Base-by-base conservation (phyloP, 2,888 invertebrate species). In the Caenorhabditis plicata region DNA sequence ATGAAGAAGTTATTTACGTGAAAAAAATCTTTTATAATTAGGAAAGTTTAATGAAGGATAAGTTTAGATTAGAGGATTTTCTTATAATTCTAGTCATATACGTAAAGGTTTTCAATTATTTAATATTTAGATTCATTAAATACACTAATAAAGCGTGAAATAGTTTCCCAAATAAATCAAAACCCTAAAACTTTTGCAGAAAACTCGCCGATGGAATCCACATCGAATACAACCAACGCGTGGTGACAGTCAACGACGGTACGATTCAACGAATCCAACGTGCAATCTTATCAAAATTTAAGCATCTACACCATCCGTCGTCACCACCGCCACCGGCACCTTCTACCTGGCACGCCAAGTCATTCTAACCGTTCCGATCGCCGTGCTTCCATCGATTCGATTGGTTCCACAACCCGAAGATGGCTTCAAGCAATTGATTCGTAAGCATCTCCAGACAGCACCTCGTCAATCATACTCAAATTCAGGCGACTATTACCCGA, bases 311-410 rank as follows among this genome's bases (percentile, higher is more conserved):
- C 68, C 65, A 20, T 49, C 61, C 20, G 38, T 53, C 1, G 43
- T 65, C 17, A 55, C 49, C 42, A 68, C 66, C 0, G 49, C 64
- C 0, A 33, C 26, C 5, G 49, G 56, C 2, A 20, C 42, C 1
- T 32, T 40, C 2, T 68, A 55, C 45, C 40, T 29, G 3, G 61
- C 61, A 8, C 44, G 53, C 19, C 65, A 72, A 47, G 70, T 74
- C 8, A 64, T 74, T 31, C 45, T 74, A 3, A 57, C 74, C 7
- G 57, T 63, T 5, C 71, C 74, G 2, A 64, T 69, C 20, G 52
- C 66, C 13, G 49, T 64, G 0, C 52, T 65, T 3, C 39, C 65
- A 1, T 53, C 58, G 29, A 65, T 74, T 25, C 51, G 55, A 13
- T 47, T 64, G 32, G 38, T 53, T 4, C 74, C 74, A 4, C 32